Evolutionary conservation across 2,797 vertebrate genomes (phyloP).

Genomic region (Melanotaenia trifasciata): DNA sequence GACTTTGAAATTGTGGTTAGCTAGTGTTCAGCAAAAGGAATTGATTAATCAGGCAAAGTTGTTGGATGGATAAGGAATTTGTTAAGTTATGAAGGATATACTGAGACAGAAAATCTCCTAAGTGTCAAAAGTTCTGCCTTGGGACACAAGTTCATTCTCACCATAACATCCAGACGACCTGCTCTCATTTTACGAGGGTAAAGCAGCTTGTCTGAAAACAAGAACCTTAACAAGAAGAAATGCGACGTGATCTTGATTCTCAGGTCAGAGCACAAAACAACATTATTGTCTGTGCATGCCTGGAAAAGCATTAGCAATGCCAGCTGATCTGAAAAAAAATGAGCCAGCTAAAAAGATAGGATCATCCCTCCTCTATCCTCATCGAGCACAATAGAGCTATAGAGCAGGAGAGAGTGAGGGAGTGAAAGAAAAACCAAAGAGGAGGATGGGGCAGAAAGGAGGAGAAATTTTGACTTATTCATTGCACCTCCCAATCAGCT

Average conservation of each 20-base stretch:
- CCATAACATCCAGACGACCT: not conserved
- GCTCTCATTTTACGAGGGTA: not conserved
- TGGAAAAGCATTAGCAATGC: conserved; percentile 44
- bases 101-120: not conserved
- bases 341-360: conserved; percentile 46
- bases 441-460: conserved; percentile 11
- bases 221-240: conserved; percentile 12
- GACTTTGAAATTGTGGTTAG: conserved; percentile 5
- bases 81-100: not conserved
- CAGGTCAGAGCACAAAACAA: conserved; percentile 39
- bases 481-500: conserved; percentile 65
- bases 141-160: not conserved
- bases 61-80: conserved; percentile 6
- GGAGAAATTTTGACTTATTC: conserved; percentile 69
- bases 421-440: conserved; percentile 9
- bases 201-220: conserved; percentile 11
- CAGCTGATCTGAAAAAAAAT: conserved; percentile 45
- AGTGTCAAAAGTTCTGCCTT: not conserved
- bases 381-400: conserved; percentile 55
- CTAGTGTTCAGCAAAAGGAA: conserved; percentile 8
- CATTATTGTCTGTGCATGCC: conserved; percentile 41
- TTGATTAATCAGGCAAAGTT: conserved; percentile 26
- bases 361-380: conserved; percentile 44
- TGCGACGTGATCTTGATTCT: conserved; percentile 13
- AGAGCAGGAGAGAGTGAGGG: conserved; percentile 31